Evolutionary conservation across 2,113 vertebrate genomes (phyloP), one percentile per base, ranked within the genome.

Genomic region (Fulmarus glacialis): DNA sequence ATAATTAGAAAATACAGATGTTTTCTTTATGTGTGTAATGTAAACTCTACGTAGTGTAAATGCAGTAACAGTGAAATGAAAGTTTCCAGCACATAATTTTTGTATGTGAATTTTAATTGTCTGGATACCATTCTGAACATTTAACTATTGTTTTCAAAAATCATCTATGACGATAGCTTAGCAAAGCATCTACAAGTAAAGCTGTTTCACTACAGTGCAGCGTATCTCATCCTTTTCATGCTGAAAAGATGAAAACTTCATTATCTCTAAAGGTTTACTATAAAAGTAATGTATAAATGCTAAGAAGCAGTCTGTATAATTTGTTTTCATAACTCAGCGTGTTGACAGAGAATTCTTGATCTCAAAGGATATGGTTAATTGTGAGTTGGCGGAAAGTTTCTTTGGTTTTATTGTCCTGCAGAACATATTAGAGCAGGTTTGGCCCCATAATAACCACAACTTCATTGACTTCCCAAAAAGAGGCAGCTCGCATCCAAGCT

Each of bases 1-100:
- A 77, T 77, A 96, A 91, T 90, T 94, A 93, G 79, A 94, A 86
- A 93, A 93, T 50, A 27, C 84, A 91, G 64, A 89, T 68, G n/a
- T 87, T 94, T 94, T 74, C 77, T 96, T 81, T 80, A 82, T 64
- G 43, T 23, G 36, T 30, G 16, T 40, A 94, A 82, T 52, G 36
- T 75, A 88, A 93, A 82, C 64, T 78, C 34, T 70, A 17, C 1
- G 3, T 18, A 43, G 67, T 60, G 27, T 53, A 94, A 94, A 75
- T 85, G 82, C 40, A 85, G 43, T 15, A 79, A 82, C 34, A 83
- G 40, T 40, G 67, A 89, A 90, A 47, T 59, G 81, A 82, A 94
- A 82, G 48, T 91, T 97, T 96, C 79, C 93, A 79, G 59, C 32
- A 23, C 12, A 2, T 52, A 47, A 60, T 85, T 48, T 89, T 75